phyloP scores from a whole-genome alignment of 2,888 invertebrate genomes.

The Portevinia maculata region DNA sequence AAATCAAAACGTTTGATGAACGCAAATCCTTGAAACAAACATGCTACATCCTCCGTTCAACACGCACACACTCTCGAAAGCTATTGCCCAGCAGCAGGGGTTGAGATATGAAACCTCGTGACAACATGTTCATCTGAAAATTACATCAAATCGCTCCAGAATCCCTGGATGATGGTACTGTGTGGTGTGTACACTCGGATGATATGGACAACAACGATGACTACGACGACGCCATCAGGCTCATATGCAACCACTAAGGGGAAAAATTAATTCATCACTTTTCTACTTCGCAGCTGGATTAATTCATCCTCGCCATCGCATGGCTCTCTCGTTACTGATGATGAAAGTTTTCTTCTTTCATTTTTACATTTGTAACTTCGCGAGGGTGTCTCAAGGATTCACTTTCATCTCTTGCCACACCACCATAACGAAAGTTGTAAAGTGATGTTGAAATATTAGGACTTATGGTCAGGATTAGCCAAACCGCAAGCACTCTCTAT shows the following conservation, averaged over 20 bases:
- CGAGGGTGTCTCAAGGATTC: slow-evolving; percentile 64
- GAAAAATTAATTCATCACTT: slow-evolving; percentile 71
- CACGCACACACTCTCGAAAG: slow-evolving; percentile 19
- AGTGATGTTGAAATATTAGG: slow-evolving; percentile 72
- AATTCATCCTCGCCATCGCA: slow-evolving; percentile 58
- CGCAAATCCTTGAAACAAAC: slow-evolving; percentile 72
- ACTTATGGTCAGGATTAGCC: slow-evolving; percentile 70
- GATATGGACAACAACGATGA: slow-evolving; percentile 49
- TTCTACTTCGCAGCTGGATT: slow-evolving; percentile 66
- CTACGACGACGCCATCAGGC: slow-evolving; percentile 37
- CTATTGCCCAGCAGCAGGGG: slow-evolving; percentile 38
- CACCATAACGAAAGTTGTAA: slow-evolving; percentile 62
- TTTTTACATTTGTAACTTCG: slow-evolving; percentile 38
- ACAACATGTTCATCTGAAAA: slow-evolving; percentile 74
- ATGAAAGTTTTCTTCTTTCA: slow-evolving; percentile 9
- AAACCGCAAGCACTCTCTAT: slow-evolving; percentile 61
- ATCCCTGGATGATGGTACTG: slow-evolving; percentile 58
- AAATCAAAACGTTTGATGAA: slow-evolving; percentile 74
- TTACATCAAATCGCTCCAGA: slow-evolving; percentile 73
- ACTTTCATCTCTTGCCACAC: slow-evolving; percentile 37
- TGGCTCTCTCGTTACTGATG: slow-evolving; percentile 19
- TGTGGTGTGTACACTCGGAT: slow-evolving; percentile 52
- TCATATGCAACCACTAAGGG: slow-evolving; percentile 47
- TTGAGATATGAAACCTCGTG: slow-evolving; percentile 74
- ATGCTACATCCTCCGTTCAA: slow-evolving; percentile 49